Percentiles rank a stretch among this genome's conserved stretches.
Evolutionary conservation across 2,113 vertebrate species (phyloP).

Genomic region (Columba janthina): DNA sequence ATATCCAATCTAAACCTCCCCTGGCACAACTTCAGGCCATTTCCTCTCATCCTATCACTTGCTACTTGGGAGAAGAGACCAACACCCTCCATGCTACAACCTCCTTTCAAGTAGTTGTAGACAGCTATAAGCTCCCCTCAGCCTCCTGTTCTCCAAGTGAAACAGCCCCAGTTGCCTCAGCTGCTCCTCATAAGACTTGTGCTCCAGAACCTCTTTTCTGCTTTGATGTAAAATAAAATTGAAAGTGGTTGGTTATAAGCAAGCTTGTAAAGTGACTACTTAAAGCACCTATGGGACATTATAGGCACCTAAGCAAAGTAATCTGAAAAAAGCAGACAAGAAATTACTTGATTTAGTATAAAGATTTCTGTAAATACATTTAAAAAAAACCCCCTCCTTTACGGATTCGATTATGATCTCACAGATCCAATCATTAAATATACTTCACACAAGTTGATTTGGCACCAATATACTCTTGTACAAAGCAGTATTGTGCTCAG

Average conservation of each 20-base stretch:
- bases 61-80: too few species aligned
- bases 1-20: too few species aligned
- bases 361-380: not conserved
- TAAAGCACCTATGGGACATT: not conserved
- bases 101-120: too few species aligned
- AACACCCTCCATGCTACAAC: too few species aligned
- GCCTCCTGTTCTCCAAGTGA: too few species aligned
- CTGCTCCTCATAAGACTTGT: too few species aligned
- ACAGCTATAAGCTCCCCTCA: too few species aligned
- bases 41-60: too few species aligned
- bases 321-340: not conserved
- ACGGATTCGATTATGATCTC: not conserved
- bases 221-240: not conserved
- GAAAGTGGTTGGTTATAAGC: not conserved
- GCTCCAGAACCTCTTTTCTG: not conserved
- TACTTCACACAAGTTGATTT: not conserved
- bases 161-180: too few species aligned
- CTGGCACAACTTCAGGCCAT: too few species aligned
- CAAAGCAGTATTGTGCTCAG: not conserved
- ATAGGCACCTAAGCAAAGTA: not conserved
- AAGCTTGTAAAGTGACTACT: conserved; percentile 18
- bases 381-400: not conserved
- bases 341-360: not conserved
- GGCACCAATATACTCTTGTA: not conserved
- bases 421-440: not conserved